phyloP scores from a whole-genome alignment of 2,113 vertebrate genomes.

The Macrotus californicus region DNA sequence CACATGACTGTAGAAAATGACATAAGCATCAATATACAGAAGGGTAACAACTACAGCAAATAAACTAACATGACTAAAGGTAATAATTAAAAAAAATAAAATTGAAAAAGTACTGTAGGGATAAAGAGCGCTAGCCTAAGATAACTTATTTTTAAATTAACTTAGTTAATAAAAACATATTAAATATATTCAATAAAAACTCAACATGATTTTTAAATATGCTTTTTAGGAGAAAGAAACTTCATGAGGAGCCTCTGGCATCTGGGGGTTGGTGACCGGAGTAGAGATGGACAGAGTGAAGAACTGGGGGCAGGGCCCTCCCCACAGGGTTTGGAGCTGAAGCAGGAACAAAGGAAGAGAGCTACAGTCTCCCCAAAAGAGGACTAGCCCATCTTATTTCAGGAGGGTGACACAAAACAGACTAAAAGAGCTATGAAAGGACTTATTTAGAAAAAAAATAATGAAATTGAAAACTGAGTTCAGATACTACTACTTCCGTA shows the following conservation, averaged over 20 bases:
- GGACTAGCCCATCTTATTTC: background rate
- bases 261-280: background rate
- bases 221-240: background rate
- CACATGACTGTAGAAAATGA: background rate
- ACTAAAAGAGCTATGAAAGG: background rate
- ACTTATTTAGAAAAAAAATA: background rate
- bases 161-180: background rate
- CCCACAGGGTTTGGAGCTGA: background rate
- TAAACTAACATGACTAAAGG: background rate
- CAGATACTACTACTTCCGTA: background rate
- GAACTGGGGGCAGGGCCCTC: too few relatives aligned
- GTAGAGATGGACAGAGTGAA: background rate
- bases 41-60: background rate
- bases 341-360: rapidly evolving
- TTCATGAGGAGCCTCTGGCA: background rate
- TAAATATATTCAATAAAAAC: background rate
- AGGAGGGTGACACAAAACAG: background rate
- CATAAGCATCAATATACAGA: background rate
- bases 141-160: background rate
- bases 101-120: background rate
- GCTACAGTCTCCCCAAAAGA: background rate
- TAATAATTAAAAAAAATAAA: background rate
- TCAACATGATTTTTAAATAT: background rate
- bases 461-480: background rate
- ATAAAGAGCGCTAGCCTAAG: background rate